These are phyloP conservation scores for Blennius ocellaris DNA, from an alignment of 2,113 vertebrate genomes.

Conservation along the genomic window DNA sequence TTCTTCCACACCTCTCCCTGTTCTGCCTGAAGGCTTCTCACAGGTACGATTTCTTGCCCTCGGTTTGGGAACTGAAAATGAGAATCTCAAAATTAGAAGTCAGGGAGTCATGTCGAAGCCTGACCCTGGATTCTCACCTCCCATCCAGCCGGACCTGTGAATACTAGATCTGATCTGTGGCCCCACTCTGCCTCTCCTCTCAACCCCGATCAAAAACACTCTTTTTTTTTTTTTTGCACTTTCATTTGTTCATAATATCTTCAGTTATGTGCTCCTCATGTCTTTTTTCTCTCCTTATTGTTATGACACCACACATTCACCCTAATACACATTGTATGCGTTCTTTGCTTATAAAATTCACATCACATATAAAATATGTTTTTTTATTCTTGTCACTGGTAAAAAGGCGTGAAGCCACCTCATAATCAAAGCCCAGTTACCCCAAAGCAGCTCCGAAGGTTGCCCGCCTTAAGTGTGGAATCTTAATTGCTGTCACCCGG, in stretches of 20 bases:
- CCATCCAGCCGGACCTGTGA: constrained; percentile 73
- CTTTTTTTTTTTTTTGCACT: constrained; percentile 1
- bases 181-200: constrained; percentile 20
- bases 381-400: too few species aligned
- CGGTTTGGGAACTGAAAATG: constrained; percentile 84
- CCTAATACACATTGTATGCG: too few species aligned
- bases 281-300: background rate
- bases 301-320: background rate
- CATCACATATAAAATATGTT: too few species aligned
- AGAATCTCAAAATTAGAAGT: constrained; percentile 86
- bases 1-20: constrained; percentile 83
- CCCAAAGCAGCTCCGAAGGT: too few species aligned
- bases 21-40: constrained; percentile 86
- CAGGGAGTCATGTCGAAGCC: constrained; percentile 81
- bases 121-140: constrained; percentile 86
- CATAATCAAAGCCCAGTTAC: too few species aligned
- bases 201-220: background rate
- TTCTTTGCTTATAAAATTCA: too few species aligned
- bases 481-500: too few species aligned
- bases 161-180: constrained; percentile 58
- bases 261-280: constrained; percentile 1
- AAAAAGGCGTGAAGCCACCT: too few species aligned
- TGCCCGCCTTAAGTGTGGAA: too few species aligned
- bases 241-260: constrained; percentile 22
- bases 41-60: constrained; percentile 85